These are phyloP conservation scores for Myiopsitta monachus DNA, from an alignment of 2,113 vertebrate genomes.

Conservation along the genomic window DNA sequence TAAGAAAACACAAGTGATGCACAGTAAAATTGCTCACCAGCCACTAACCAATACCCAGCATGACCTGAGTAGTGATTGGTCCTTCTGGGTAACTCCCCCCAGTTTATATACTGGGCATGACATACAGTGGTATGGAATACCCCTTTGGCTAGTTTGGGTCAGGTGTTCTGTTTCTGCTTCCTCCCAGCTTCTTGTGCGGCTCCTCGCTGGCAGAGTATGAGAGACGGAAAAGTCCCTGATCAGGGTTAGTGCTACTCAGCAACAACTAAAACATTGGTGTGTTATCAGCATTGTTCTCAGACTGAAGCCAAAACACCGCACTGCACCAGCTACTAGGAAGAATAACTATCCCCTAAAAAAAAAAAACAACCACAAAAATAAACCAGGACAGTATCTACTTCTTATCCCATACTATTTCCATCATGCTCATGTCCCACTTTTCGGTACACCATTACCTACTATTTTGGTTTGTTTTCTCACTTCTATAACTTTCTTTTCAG, in stretches of 20 bases:
- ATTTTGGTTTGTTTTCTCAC: background rate
- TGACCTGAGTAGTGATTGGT: background rate
- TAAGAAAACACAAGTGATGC: background rate
- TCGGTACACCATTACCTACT: background rate
- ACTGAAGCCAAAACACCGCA: too few relatives aligned
- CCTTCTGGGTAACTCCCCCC: background rate
- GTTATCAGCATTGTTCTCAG: too few relatives aligned
- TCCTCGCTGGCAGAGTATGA: too few relatives aligned
- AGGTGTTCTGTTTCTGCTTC: background rate
- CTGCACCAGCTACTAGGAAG: too few relatives aligned
- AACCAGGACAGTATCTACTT: too few relatives aligned
- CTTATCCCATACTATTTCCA: too few relatives aligned
- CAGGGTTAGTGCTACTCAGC: too few relatives aligned
- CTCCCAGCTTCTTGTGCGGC: background rate
- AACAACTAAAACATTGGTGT: too few relatives aligned
- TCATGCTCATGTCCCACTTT: too few relatives aligned
- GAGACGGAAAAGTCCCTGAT: too few relatives aligned
- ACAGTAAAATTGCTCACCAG: background rate
- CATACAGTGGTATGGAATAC: background rate
- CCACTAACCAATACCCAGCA: background rate
- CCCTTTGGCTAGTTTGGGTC: background rate
- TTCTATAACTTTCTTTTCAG: background rate
- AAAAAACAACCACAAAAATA: too few relatives aligned
- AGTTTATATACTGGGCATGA: background rate
- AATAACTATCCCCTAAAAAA: too few relatives aligned